Percentiles rank a stretch among this genome's conserved stretches.
These are phyloP conservation scores for Sphaeramia orbicularis DNA, from an alignment of 2,797 vertebrate genomes.

Conservation along the genomic window DNA sequence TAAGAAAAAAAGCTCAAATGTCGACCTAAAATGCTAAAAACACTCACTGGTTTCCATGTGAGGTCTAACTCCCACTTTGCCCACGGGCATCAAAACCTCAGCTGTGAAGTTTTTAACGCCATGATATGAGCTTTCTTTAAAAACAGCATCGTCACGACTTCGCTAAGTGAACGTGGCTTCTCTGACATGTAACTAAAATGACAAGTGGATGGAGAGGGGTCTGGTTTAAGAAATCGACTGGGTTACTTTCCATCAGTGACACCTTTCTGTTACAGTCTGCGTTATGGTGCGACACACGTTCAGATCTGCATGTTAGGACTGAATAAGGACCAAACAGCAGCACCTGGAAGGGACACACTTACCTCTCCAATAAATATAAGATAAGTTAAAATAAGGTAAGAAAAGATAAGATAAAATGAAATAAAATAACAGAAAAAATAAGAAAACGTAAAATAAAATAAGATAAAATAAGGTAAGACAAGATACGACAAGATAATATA, in stretches of 20 bases:
- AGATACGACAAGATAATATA: no score
- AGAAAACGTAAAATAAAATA: no score
- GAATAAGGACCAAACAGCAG: conserved; percentile 28
- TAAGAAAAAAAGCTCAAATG: not conserved
- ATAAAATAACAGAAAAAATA: no score
- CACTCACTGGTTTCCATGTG: accelerated
- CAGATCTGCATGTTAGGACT: conserved; percentile 57
- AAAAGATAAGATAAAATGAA: no score
- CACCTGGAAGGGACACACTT: conserved; percentile 9
- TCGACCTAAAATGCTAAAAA: not conserved
- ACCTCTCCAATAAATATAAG: not conserved
- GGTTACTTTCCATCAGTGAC: conserved; percentile 61
- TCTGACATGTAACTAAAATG: conserved; percentile 50
- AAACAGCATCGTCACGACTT: conserved; percentile 46
- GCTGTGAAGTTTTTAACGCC: conserved; percentile 8
- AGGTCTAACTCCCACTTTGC: conserved; percentile 18
- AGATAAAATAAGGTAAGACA: no score
- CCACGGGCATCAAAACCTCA: conserved; percentile 35
- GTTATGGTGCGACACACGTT: conserved; percentile 75
- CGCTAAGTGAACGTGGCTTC: conserved; percentile 59
- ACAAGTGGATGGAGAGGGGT: conserved; percentile 40
- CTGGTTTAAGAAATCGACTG: conserved; percentile 39
- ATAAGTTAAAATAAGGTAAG: no score
- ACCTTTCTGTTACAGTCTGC: conserved; percentile 81
- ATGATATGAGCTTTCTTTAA: conserved; percentile 38